These are phyloP conservation scores for Premnoplex brunnescens DNA, from an alignment of 2,797 vertebrate species.

Conservation along the genomic window DNA sequence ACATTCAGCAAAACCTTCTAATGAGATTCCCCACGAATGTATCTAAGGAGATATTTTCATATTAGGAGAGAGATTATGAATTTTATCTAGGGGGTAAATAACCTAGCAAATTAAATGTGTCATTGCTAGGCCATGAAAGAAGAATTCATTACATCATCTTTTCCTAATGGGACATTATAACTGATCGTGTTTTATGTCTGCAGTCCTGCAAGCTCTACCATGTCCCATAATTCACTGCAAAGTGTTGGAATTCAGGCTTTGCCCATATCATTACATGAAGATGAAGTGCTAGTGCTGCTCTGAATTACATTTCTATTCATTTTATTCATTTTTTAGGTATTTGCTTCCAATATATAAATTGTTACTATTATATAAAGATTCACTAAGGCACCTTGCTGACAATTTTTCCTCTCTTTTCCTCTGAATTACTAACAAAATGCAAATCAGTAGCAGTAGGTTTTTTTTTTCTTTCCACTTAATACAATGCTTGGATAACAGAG, in stretches of 20 bases:
- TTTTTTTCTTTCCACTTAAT: constrained; percentile 16
- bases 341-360: constrained; percentile 41
- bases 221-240: constrained; percentile 61
- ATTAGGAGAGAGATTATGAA: constrained; percentile 57
- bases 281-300: constrained; percentile 38
- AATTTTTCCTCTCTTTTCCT: constrained; percentile 22
- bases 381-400: not conserved
- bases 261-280: constrained; percentile 39
- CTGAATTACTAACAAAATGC: constrained; percentile 64
- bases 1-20: constrained; percentile 36
- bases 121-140: constrained; percentile 71
- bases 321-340: constrained; percentile 27
- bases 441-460: not conserved
- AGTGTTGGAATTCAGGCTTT: constrained; percentile 43
- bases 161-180: constrained; percentile 71
- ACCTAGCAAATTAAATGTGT: constrained; percentile 72
- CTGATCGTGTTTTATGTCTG: constrained; percentile 42
- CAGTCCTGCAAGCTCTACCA: constrained; percentile 39
- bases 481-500: constrained; percentile 28
- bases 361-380: constrained; percentile 51
- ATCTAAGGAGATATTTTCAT: constrained; percentile 45
- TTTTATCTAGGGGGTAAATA: constrained; percentile 73
- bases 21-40: constrained; percentile 7
- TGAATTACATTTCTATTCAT: constrained; percentile 55
- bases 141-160: constrained; percentile 75